These are phyloP conservation scores for Nebria salina DNA, from an alignment of 2,888 invertebrate species.

Conservation along the genomic window DNA sequence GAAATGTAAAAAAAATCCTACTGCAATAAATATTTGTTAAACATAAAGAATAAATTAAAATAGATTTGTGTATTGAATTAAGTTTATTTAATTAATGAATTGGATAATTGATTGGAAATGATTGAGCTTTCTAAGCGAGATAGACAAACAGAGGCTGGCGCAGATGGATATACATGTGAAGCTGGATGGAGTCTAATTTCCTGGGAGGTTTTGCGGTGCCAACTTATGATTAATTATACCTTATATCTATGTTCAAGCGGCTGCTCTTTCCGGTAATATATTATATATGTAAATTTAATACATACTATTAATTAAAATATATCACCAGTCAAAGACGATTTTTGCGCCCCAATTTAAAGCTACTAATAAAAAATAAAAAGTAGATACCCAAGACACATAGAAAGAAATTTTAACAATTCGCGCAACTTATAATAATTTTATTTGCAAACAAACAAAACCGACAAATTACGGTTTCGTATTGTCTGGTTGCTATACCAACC, in stretches of 20 bases:
- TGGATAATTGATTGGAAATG: neutral
- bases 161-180: constrained; percentile 28
- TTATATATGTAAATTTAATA: neutral
- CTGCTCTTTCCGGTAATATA: constrained; percentile 31
- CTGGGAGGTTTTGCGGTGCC: constrained; percentile 38
- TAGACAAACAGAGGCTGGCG: constrained; percentile 5
- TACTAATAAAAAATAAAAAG: no score
- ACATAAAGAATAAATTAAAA: no score
- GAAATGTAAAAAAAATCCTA: no score
- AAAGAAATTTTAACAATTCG: neutral
- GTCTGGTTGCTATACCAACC: neutral
- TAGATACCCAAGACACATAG: neutral
- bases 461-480: neutral
- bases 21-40: no score
- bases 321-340: no score
- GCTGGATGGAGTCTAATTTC: constrained; percentile 28
- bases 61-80: no score
- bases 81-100: no score
- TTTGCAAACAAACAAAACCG: neutral
- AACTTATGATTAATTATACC: constrained; percentile 42
- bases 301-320: no score
- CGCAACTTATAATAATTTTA: neutral
- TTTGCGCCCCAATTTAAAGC: no score
- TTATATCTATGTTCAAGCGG: constrained; percentile 35
- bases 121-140: neutral